These are phyloP conservation scores for Nomada ruficornis DNA, from an alignment of 2,888 invertebrate species.

Conservation along the genomic window DNA sequence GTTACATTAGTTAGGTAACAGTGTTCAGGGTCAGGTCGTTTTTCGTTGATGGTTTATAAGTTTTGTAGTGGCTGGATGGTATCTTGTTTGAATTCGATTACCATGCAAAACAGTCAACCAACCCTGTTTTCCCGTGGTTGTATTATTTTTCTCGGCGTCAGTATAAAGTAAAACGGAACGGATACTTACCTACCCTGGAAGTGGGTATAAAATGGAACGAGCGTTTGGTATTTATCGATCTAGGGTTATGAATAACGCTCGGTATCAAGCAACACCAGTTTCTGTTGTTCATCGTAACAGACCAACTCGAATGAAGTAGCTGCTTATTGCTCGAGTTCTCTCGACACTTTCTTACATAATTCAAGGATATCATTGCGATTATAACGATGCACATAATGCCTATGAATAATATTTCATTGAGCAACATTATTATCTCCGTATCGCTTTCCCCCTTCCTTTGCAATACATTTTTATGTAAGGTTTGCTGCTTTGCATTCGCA, in stretches of 20 bases:
- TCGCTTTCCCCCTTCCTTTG: neutral
- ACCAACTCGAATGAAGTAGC: slow-evolving; percentile 12
- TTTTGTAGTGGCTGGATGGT: slow-evolving; percentile 42
- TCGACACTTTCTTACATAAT: slow-evolving; percentile 10
- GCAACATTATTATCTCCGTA: neutral
- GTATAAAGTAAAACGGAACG: slow-evolving; percentile 56
- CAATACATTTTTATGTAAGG: slow-evolving; percentile 4
- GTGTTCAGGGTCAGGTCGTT: slow-evolving; percentile 32
- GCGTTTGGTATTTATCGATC: slow-evolving; percentile 61
- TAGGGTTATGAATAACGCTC: slow-evolving; percentile 55
- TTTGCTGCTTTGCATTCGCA: neutral
- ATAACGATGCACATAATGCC: neutral
- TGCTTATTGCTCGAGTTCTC: slow-evolving; percentile 29
- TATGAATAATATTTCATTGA: neutral
- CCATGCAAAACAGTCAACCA: slow-evolving; percentile 50
- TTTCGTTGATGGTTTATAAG: slow-evolving; percentile 55
- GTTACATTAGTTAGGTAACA: slow-evolving; percentile 27
- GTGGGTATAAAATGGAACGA: slow-evolving; percentile 47
- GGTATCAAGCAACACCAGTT: slow-evolving; percentile 34
- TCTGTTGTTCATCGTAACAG: slow-evolving; percentile 33
- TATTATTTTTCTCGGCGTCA: slow-evolving; percentile 37
- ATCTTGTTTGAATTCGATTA: slow-evolving; percentile 64
- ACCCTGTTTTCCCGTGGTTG: slow-evolving; percentile 10
- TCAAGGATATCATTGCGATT: slow-evolving; percentile 24
- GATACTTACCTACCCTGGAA: slow-evolving; percentile 46